These are phyloP conservation scores for Drosophila stalkeri DNA, from an alignment of 2,888 invertebrate species.

Conservation along the genomic window DNA sequence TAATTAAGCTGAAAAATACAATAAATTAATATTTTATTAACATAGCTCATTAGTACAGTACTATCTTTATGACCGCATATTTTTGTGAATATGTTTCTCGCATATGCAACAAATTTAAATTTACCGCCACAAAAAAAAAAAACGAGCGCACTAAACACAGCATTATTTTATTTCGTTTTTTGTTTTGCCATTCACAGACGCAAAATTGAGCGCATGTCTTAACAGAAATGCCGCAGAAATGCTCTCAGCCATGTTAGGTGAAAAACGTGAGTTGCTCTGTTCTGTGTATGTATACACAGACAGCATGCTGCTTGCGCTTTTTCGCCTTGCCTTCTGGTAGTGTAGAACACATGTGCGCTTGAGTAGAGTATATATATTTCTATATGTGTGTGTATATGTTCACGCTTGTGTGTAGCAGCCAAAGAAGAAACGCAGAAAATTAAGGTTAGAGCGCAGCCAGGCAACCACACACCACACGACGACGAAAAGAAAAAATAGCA, in stretches of 20 bases:
- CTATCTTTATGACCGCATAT: too few relatives aligned
- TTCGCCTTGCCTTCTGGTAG: conserved; percentile 50
- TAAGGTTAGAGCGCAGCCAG: conserved; percentile 82
- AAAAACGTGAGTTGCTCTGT: conserved; percentile 74
- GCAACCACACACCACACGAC: conserved; percentile 54
- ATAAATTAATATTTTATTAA: not conserved
- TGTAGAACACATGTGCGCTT: conserved; percentile 73
- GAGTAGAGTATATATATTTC: conserved; percentile 36
- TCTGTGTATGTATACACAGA: conserved; percentile 82
- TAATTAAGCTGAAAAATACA: conserved; percentile 14
- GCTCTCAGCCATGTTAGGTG: conserved; percentile 42
- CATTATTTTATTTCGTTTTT: conserved; percentile 11
- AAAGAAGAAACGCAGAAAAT: conserved; percentile 80
- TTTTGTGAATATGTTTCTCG: not conserved
- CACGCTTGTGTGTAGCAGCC: conserved; percentile 69
- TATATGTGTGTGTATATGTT: conserved; percentile 31
- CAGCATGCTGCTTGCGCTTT: conserved; percentile 58
- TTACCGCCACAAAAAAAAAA: conserved; percentile 10
- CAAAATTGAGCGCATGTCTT: conserved; percentile 28
- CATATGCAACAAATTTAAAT: not conserved
- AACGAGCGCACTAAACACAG: conserved; percentile 8
- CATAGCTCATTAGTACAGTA: not conserved
- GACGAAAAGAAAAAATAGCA: conserved; percentile 55
- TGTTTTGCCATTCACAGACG: conserved; percentile 49
- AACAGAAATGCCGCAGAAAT: conserved; percentile 18